Evolutionary conservation across 2,113 vertebrate species (phyloP).

Genomic region (Oreotrochilus melanogaster): DNA sequence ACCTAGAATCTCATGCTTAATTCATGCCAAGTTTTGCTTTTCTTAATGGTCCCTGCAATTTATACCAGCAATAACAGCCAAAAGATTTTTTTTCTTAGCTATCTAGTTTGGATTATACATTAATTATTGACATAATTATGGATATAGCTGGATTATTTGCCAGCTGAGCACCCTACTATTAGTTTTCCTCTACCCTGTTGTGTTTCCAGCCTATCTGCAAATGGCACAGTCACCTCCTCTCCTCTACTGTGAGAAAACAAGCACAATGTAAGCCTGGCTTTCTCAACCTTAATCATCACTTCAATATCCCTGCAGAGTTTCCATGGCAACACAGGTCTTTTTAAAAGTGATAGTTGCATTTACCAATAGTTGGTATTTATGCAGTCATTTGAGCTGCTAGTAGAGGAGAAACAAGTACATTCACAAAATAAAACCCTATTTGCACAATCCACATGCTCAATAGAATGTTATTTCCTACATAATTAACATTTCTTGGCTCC

Average conservation of each 20-base stretch:
- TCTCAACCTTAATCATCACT: neutral
- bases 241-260: neutral
- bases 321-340: neutral
- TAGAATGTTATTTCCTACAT: neutral
- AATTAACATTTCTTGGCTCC: neutral
- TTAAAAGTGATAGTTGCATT: neutral
- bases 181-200: neutral
- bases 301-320: neutral
- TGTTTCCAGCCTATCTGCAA: neutral
- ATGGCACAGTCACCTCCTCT: neutral
- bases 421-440: neutral
- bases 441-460: neutral
- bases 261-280: neutral
- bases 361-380: neutral
- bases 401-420: neutral
- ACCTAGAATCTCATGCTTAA: neutral
- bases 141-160: neutral
- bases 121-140: too few species aligned
- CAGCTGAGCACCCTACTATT: neutral
- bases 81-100: neutral
- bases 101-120: neutral
- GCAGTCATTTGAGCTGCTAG: neutral
- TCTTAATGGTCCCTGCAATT: neutral
- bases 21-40: neutral
- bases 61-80: neutral